Evolutionary conservation across 2,113 vertebrate species (phyloP).

Genomic region (Platanista minor): DNA sequence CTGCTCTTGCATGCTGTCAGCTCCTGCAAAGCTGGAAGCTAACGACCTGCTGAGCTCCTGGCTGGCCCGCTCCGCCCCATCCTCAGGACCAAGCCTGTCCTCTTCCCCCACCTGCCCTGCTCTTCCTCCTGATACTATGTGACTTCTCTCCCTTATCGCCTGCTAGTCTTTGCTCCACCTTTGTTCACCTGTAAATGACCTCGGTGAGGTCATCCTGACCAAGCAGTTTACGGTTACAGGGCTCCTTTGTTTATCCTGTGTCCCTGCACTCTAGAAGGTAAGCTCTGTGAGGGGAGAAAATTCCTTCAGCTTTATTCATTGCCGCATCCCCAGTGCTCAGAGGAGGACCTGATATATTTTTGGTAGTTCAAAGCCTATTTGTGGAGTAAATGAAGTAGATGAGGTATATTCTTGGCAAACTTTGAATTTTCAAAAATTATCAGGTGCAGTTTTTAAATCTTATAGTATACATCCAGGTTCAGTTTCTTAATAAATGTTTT

Average conservation of each 20-base stretch:
- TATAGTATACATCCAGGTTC: neutral
- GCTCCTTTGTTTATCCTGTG: neutral
- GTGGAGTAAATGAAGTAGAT: neutral
- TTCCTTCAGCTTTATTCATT: neutral
- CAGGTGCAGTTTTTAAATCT: neutral
- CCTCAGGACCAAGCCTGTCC: neutral
- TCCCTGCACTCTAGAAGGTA: neutral
- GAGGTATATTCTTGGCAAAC: neutral
- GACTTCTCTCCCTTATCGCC: neutral
- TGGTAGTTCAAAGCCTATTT: neutral
- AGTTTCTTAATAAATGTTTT: neutral
- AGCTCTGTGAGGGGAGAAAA: neutral
- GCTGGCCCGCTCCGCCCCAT: neutral
- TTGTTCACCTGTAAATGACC: neutral
- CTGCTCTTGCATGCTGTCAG: no score
- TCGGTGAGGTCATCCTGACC: neutral
- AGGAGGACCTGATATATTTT: neutral
- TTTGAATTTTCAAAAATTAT: neutral
- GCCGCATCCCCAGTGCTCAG: neutral
- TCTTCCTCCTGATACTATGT: neutral
- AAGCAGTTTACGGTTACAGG: neutral
- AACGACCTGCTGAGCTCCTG: neutral
- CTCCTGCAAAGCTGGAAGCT: neutral
- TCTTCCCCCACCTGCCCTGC: neutral
- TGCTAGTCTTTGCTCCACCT: neutral